These are phyloP conservation scores for Tyrophagus putrescentiae DNA, from an alignment of 1,140 invertebrate genomes.

Conservation along the genomic window DNA sequence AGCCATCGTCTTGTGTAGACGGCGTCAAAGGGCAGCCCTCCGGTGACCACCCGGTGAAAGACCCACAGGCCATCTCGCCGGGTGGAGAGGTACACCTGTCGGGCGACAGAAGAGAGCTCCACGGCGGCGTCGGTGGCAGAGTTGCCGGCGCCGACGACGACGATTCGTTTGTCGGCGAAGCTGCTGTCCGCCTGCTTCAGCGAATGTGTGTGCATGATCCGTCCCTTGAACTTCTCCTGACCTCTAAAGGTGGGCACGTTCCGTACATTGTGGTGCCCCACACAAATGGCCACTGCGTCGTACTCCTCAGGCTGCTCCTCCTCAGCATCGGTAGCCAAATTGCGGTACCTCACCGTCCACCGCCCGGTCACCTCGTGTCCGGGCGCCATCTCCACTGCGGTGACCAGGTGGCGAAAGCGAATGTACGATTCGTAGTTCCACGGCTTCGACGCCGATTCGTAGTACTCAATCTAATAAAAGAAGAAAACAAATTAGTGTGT, in stretches of 20 bases:
- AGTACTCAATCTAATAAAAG: conserved; percentile 33
- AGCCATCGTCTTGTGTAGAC: conserved; percentile 20
- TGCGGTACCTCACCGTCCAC: conserved; percentile 32
- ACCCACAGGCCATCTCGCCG: conserved; percentile 39
- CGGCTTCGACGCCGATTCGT: conserved; percentile 32
- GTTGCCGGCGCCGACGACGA: conserved; percentile 43
- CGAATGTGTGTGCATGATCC: conserved; percentile 37
- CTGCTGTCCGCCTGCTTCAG: conserved; percentile 31
- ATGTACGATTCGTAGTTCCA: conserved; percentile 33
- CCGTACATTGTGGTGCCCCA: conserved; percentile 29
- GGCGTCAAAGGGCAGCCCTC: conserved; percentile 33
- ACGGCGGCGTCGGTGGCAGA: conserved; percentile 41
- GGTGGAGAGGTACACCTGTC: conserved; percentile 37
- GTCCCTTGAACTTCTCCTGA: conserved; percentile 35
- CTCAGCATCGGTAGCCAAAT: background rate
- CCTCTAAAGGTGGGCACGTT: conserved; percentile 22
- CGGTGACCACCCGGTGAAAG: conserved; percentile 32
- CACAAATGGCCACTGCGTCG: conserved; percentile 36
- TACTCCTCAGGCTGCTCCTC: conserved; percentile 32
- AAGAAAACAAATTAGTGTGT: background rate
- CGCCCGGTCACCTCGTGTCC: conserved; percentile 32
- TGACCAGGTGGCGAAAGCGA: conserved; percentile 31
- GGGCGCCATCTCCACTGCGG: conserved; percentile 25
- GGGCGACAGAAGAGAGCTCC: conserved; percentile 37
- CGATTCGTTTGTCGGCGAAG: conserved; percentile 34